Conservation (phyloP, 2,888 invertebrate species). For the Anoncus sp. region DNA sequence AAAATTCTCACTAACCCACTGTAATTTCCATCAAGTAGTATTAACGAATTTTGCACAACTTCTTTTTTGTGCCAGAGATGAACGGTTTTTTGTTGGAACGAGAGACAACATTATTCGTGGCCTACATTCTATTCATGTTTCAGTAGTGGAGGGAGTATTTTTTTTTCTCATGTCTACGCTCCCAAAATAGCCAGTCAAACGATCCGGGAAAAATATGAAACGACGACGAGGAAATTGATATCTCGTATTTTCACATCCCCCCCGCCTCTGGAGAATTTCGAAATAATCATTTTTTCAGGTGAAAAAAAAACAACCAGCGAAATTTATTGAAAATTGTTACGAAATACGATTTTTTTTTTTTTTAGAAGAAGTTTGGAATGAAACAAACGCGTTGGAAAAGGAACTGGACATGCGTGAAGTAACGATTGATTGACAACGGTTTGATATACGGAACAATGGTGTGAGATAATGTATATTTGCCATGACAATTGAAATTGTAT, state of each 20-base stretch:
- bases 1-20: background rate
- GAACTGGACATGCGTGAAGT: background rate
- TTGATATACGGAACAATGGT: conserved; percentile 65
- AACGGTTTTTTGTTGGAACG: conserved; percentile 16
- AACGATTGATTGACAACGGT: conserved; percentile 31
- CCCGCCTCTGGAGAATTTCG: conserved; percentile 4
- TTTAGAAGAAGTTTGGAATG: conserved; percentile 10
- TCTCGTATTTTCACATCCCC: conserved; percentile 12
- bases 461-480: conserved; percentile 79
- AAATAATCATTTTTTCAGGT: background rate
- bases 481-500: conserved; percentile 77
- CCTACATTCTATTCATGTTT: conserved; percentile 8
- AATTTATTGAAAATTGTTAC: conserved; percentile 5
- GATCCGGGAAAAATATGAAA: background rate
- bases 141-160: conserved; percentile 1
- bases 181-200: conserved; percentile 47
- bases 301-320: background rate
- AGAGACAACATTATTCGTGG: conserved; percentile 8
- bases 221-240: conserved; percentile 35
- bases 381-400: background rate
- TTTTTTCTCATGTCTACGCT: conserved; percentile 13
- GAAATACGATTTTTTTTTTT: conserved; percentile 2
- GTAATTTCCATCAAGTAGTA: background rate
- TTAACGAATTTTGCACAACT: background rate
- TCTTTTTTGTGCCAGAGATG: background rate